Conservation (phyloP, 2,888 invertebrate species). For the Drosophila buzzatii region DNA sequence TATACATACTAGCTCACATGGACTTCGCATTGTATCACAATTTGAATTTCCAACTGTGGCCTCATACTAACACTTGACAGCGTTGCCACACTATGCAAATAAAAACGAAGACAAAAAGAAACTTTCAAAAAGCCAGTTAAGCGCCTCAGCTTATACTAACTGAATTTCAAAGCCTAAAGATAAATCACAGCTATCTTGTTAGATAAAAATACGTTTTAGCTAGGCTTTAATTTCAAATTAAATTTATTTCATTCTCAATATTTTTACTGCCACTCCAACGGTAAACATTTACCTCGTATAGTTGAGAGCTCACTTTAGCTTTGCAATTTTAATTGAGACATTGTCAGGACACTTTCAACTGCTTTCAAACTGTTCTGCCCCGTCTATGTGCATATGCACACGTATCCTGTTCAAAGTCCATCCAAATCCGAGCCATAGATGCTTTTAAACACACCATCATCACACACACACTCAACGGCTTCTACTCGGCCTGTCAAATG, state of each 20-base stretch:
- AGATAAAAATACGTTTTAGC: neutral
- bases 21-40: neutral
- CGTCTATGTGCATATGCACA: slow-evolving; percentile 26
- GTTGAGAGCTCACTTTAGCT: slow-evolving; percentile 48
- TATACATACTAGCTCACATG: too few species aligned
- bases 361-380: slow-evolving; percentile 31
- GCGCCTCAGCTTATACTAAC: too few species aligned
- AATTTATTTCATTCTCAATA: neutral
- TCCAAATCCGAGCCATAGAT: slow-evolving; percentile 49
- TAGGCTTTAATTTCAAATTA: neutral
- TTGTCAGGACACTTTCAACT: slow-evolving; percentile 60
- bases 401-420: slow-evolving; percentile 56
- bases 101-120: slow-evolving; percentile 22
- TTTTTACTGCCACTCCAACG: slow-evolving; percentile 9
- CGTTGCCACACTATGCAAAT: slow-evolving; percentile 37
- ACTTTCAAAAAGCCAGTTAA: too few species aligned
- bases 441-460: slow-evolving; percentile 74
- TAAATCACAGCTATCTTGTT: neutral
- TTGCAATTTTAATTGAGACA: slow-evolving; percentile 73
- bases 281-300: slow-evolving; percentile 39
- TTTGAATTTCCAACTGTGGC: neutral
- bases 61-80: slow-evolving; percentile 27
- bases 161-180: too few species aligned
- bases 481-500: slow-evolving; percentile 73
- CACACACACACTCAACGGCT: slow-evolving; percentile 60